Percentiles rank a stretch among this genome's conserved stretches.
These are phyloP conservation scores for Rhamphomyia laevipes DNA, from an alignment of 2,888 invertebrate species.

Conservation along the genomic window DNA sequence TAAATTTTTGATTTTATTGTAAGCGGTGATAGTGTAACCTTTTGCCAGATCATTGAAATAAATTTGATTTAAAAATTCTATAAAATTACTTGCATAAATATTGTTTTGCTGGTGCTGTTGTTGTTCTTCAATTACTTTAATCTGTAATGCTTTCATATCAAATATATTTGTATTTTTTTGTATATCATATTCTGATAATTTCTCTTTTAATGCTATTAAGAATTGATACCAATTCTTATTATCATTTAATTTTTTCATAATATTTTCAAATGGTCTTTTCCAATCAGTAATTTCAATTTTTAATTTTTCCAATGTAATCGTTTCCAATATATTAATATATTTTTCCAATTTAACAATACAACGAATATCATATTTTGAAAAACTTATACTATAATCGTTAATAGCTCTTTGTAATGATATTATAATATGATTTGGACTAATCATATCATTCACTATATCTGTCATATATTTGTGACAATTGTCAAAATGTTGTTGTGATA, in stretches of 20 bases:
- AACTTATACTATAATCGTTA: too few relatives aligned
- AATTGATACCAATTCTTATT: not conserved
- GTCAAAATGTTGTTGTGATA: too few relatives aligned
- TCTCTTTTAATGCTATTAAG: too few relatives aligned
- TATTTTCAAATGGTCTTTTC: not conserved
- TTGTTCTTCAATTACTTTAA: not conserved
- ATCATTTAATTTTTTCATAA: not conserved
- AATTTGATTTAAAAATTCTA: not conserved
- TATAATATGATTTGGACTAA: too few relatives aligned
- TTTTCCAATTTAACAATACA: not conserved
- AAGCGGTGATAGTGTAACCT: not conserved
- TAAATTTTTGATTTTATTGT: not conserved
- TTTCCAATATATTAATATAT: not conserved
- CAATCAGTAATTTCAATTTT: not conserved
- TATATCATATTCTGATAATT: too few relatives aligned
- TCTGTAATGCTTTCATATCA: not conserved
- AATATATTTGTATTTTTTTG: not conserved
- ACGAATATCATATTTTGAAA: not conserved
- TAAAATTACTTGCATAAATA: not conserved
- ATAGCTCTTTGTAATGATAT: too few relatives aligned
- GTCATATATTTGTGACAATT: too few relatives aligned
- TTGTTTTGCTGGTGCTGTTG: not conserved
- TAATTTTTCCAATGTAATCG: not conserved
- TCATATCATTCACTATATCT: too few relatives aligned
- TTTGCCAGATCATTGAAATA: not conserved